phyloP scores from a whole-genome alignment of 2,797 vertebrate genomes.

The Nannoperca obscura region DNA sequence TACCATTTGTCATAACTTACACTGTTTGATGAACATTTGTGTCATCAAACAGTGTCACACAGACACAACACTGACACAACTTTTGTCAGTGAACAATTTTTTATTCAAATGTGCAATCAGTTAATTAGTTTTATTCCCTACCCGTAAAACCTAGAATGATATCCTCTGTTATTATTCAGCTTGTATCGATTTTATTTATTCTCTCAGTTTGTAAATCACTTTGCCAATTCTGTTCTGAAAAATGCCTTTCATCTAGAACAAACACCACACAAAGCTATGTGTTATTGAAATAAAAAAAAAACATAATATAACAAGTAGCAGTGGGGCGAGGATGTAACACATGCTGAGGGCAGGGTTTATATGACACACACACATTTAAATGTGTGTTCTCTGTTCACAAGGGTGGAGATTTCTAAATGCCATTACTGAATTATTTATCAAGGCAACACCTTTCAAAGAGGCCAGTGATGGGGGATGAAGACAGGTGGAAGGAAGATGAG shows the following conservation, averaged over 20 bases:
- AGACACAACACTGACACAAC: too few relatives aligned
- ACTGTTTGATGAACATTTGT: background rate
- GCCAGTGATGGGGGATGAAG: conserved; percentile 49
- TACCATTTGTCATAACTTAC: background rate
- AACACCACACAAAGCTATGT: too few relatives aligned
- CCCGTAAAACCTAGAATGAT: background rate
- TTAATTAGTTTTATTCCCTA: background rate
- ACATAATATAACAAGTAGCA: background rate
- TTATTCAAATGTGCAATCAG: background rate
- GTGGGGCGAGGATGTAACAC: background rate
- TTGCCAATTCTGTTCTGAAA: conserved; percentile 6
- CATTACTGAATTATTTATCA: conserved; percentile 78
- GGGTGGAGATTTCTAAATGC: conserved; percentile 68
- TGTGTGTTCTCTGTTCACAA: conserved; percentile 47
- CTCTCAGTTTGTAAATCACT: background rate
- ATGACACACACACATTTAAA: conserved; percentile 38
- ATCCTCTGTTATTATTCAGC: background rate
- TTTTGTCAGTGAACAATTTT: background rate
- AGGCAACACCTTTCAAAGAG: conserved; percentile 66
- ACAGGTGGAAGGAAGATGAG: conserved; percentile 39
- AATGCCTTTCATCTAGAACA: background rate
- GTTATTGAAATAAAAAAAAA: background rate
- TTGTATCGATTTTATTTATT: conserved; percentile 6
- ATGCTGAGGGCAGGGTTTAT: conserved; percentile 23
- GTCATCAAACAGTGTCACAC: too few relatives aligned